Conservation (phyloP, 2,888 invertebrate genomes). For the Amphipyra tragopoginis region DNA sequence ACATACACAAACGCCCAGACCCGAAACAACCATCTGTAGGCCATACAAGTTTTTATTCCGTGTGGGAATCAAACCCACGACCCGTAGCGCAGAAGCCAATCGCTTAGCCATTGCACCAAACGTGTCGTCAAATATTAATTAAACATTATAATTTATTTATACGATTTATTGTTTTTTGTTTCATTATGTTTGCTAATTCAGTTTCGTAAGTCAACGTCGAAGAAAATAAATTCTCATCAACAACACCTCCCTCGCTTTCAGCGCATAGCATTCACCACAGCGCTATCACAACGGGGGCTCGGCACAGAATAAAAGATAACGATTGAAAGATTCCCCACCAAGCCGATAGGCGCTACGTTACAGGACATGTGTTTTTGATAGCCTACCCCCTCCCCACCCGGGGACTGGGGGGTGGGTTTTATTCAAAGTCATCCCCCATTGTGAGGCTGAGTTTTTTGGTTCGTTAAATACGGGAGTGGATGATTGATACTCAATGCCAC, state of each 20-base stretch:
- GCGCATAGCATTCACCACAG: conserved; percentile 45
- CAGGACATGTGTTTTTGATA: conserved; percentile 76
- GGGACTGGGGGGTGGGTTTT: conserved; percentile 20
- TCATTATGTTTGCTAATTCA: too few relatives aligned
- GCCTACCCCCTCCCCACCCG: conserved; percentile 44
- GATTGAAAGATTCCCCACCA: conserved; percentile 76
- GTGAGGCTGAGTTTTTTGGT: conserved; percentile 57
- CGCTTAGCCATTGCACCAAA: too few relatives aligned
- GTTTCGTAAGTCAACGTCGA: too few relatives aligned
- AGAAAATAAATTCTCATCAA: too few relatives aligned
- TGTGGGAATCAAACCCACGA: too few relatives aligned
- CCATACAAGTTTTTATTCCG: too few relatives aligned
- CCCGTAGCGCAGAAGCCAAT: too few relatives aligned
- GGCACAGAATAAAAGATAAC: conserved; percentile 75
- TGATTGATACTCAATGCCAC: conserved; percentile 56
- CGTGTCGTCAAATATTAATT: too few relatives aligned
- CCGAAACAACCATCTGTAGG: too few relatives aligned
- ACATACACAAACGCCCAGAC: too few relatives aligned
- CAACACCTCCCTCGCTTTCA: conserved; percentile 18
- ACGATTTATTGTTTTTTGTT: too few relatives aligned
- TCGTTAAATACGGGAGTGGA: conserved; percentile 56
- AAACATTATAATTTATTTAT: too few relatives aligned
- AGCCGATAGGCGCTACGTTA: conserved; percentile 66
- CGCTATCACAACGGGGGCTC: conserved; percentile 55
- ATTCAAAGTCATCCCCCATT: conserved; percentile 61